Conservation (phyloP, 1,140 invertebrate genomes). For the Agrilus planipennis region DNA sequence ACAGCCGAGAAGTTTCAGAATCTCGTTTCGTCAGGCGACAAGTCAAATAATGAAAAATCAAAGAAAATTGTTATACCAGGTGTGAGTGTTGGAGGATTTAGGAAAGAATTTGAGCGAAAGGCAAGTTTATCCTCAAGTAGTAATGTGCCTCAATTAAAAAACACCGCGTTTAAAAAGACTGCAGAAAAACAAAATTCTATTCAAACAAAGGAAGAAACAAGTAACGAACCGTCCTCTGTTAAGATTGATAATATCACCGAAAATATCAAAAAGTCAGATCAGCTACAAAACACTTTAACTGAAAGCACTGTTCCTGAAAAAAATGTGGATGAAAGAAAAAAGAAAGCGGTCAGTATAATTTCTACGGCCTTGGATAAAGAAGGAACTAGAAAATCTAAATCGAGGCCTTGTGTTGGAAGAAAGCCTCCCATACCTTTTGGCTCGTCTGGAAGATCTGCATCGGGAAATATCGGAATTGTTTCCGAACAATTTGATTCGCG, state of each 20-base stretch:
- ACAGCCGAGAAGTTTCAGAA: slow-evolving; percentile 60
- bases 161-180: too few species aligned
- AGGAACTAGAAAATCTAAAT: slow-evolving; percentile 37
- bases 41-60: slow-evolving; percentile 45
- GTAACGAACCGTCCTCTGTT: slow-evolving; percentile 19
- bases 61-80: slow-evolving; percentile 70
- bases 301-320: slow-evolving; percentile 6
- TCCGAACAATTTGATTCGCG: too few species aligned
- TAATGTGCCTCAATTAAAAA: neutral
- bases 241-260: slow-evolving; percentile 13
- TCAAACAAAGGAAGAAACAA: slow-evolving; percentile 14
- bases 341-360: slow-evolving; percentile 44
- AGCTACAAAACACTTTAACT: too few species aligned
- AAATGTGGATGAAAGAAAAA: slow-evolving; percentile 28
- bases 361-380: slow-evolving; percentile 44
- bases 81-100: slow-evolving; percentile 71
- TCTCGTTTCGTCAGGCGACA: slow-evolving; percentile 33
- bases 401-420: slow-evolving; percentile 34
- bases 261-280: slow-evolving; percentile 7
- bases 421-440: slow-evolving; percentile 49
- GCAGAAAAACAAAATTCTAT: slow-evolving; percentile 10
- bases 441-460: slow-evolving; percentile 36
- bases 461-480: slow-evolving; percentile 35
- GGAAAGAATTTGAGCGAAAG: slow-evolving; percentile 69
- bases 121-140: slow-evolving; percentile 45